These are phyloP conservation scores for Molossus molossus DNA, from an alignment of 2,797 vertebrate species.

Conservation along the genomic window DNA sequence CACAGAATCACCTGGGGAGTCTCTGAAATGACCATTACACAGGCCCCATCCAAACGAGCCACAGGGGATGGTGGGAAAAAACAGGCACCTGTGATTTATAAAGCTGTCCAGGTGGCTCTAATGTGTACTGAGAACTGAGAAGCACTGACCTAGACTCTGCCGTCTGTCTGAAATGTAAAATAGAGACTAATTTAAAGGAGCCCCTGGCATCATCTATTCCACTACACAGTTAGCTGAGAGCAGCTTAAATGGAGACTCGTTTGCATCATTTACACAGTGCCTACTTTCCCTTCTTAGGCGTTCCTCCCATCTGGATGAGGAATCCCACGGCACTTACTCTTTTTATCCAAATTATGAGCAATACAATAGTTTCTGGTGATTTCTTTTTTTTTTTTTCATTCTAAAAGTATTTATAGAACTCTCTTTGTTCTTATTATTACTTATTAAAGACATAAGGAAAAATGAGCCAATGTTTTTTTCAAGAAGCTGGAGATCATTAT, in stretches of 20 bases:
- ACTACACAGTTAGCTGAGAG: slow-evolving; percentile 31
- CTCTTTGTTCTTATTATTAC: background rate
- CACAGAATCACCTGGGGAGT: background rate
- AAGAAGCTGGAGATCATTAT: background rate
- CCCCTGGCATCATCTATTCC: background rate
- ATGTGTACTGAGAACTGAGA: background rate
- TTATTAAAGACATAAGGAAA: slow-evolving; percentile 27
- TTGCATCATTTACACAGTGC: slow-evolving; percentile 35
- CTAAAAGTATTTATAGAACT: slow-evolving; percentile 30
- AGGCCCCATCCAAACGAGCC: background rate
- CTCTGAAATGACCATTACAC: background rate
- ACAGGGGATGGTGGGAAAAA: background rate
- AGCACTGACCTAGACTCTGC: background rate
- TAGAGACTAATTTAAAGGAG: slow-evolving; percentile 33
- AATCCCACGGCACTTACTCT: background rate
- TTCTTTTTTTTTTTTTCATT: slow-evolving; percentile 31
- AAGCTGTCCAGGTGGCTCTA: background rate
- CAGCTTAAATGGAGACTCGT: slow-evolving; percentile 52
- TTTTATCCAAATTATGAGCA: slow-evolving; percentile 18
- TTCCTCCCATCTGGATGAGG: background rate
- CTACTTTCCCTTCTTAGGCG: slow-evolving; percentile 12
- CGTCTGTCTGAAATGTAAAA: background rate
- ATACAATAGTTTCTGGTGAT: background rate
- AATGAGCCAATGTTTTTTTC: background rate
- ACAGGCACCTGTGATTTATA: background rate